Conservation (phyloP, 2,797 vertebrate genomes). For the Fundulus diaphanus region DNA sequence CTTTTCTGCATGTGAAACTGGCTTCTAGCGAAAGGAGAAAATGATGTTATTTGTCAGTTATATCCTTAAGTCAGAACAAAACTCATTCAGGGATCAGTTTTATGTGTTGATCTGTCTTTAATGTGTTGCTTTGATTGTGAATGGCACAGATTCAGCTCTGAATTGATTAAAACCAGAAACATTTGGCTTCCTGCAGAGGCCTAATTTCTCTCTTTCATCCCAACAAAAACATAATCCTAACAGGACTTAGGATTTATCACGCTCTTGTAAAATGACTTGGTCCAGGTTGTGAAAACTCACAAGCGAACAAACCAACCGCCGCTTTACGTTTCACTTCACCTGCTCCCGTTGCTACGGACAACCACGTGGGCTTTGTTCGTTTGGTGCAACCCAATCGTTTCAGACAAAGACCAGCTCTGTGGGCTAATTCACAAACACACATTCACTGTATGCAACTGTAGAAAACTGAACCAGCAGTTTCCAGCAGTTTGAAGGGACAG, state of each 20-base stretch:
- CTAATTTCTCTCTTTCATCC: no score
- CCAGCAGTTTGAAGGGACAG: conserved; percentile 31
- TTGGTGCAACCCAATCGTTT: conserved; percentile 54
- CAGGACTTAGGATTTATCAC: not conserved
- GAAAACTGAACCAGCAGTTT: conserved; percentile 29
- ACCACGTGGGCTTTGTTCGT: conserved; percentile 63
- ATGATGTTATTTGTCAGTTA: not conserved
- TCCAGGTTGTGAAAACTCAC: not conserved
- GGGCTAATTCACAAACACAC: conserved; percentile 38
- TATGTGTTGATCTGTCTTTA: no score
- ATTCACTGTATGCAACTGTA: conserved; percentile 14
- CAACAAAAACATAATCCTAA: not conserved
- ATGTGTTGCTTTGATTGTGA: not conserved
- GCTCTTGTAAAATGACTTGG: not conserved
- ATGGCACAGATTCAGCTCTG: not conserved
- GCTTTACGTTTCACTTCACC: conserved; percentile 61
- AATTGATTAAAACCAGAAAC: no score
- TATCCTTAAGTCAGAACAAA: no score
- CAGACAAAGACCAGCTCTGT: conserved; percentile 70
- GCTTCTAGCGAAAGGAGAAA: not conserved
- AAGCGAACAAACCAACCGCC: not conserved
- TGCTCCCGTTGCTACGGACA: conserved; percentile 57
- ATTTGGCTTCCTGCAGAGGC: no score
- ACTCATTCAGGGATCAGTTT: not conserved
- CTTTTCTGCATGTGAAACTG: no score